Conservation (phyloP, 2,113 vertebrate genomes). For the Ageneiosus marmoratus region DNA sequence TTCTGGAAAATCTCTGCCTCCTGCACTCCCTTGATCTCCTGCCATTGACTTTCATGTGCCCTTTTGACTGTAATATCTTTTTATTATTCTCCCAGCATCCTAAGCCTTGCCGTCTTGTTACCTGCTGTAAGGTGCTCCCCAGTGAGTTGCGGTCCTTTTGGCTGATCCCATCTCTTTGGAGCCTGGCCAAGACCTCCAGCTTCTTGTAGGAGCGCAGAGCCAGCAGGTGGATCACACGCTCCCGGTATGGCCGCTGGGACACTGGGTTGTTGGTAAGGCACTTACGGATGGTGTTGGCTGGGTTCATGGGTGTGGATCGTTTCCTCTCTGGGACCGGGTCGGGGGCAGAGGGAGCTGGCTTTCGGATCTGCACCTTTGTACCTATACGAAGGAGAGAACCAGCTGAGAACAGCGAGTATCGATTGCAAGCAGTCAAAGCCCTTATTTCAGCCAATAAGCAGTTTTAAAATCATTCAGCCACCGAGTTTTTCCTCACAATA, state of each 20-base stretch:
- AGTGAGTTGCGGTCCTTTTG: conserved; percentile 82
- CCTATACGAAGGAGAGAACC: conserved; percentile 63
- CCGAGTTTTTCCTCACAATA: neutral
- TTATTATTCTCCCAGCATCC: neutral
- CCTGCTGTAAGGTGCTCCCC: conserved; percentile 73
- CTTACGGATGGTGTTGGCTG: conserved; percentile 81
- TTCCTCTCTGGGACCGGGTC: conserved; percentile 84
- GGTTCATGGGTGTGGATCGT: conserved; percentile 84
- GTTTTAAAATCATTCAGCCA: neutral
- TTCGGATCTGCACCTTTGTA: conserved; percentile 81
- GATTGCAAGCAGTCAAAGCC: neutral
- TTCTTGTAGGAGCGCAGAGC: conserved; percentile 89
- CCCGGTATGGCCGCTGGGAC: conserved; percentile 81
- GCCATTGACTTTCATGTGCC: neutral
- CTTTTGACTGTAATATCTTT: neutral
- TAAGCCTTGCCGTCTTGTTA: conserved; percentile 13
- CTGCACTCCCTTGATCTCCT: neutral
- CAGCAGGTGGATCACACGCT: conserved; percentile 88
- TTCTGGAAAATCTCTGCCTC: neutral
- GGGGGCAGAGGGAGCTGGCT: conserved; percentile 73
- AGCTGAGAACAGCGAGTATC: neutral
- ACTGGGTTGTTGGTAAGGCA: conserved; percentile 73
- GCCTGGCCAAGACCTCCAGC: conserved; percentile 84
- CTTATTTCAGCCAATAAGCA: neutral
- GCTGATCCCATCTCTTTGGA: conserved; percentile 86